A percentile compares a stretch with the other conserved stretches of the same genome.
phyloP scores from a whole-genome alignment of 2,113 vertebrate species.

The Burhinus oedicnemus region DNA sequence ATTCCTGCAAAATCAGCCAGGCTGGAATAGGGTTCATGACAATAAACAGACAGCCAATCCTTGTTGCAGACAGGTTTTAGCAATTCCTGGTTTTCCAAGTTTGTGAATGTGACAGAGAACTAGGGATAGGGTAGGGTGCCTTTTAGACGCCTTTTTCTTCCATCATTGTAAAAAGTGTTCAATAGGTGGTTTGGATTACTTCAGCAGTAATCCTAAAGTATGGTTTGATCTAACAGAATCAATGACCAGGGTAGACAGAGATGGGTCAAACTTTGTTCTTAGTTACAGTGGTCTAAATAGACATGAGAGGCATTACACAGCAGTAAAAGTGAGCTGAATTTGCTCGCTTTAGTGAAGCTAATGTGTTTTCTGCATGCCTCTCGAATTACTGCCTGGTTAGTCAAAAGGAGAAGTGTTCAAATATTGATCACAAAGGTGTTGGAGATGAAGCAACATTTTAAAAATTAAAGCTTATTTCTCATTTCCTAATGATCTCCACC shows the following conservation, averaged over 20 bases:
- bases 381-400: neutral
- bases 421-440: conserved; percentile 32
- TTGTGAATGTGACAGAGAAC: neutral
- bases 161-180: neutral
- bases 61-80: neutral
- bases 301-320: neutral
- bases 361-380: neutral
- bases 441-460: conserved; percentile 13
- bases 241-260: neutral
- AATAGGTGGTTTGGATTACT: neutral
- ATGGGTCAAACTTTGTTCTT: neutral
- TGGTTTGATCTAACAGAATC: neutral
- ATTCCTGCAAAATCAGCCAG: neutral
- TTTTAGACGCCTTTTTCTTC: neutral
- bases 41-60: neutral
- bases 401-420: conserved; percentile 23
- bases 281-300: neutral
- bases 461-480: conserved; percentile 39
- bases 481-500: neutral
- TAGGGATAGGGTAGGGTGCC: neutral
- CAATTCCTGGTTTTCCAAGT: neutral
- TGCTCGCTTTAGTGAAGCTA: conserved; percentile 17
- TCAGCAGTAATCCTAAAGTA: neutral
- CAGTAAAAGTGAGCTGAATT: neutral
- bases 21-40: neutral